These are phyloP conservation scores for Nylanderia fulva DNA, from an alignment of 1,140 invertebrate species.

Conservation along the genomic window DNA sequence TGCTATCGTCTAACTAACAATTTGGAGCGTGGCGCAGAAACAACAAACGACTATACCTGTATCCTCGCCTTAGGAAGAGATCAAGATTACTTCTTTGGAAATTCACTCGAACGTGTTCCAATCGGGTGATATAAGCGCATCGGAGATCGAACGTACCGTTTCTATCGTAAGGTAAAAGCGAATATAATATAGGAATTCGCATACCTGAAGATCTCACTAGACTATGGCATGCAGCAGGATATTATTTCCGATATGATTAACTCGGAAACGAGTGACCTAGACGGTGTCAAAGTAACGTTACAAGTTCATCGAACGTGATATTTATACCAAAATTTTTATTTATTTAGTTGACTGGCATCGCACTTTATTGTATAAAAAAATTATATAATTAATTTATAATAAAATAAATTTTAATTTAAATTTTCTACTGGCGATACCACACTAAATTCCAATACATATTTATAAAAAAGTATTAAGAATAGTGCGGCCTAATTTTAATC, in stretches of 20 bases:
- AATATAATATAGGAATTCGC: background rate
- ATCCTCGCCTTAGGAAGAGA: constrained; percentile 36
- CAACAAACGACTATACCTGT: constrained; percentile 33
- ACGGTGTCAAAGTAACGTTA: background rate
- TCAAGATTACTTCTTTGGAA: constrained; percentile 52
- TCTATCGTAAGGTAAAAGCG: constrained; percentile 10
- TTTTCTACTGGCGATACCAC: too few species aligned
- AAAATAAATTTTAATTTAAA: too few species aligned
- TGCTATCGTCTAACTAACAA: constrained; percentile 56
- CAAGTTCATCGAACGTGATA: background rate
- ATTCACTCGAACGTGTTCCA: constrained; percentile 65
- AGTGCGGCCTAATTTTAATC: background rate
- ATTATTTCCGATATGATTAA: background rate
- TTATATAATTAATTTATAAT: too few species aligned
- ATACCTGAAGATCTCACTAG: background rate
- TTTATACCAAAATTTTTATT: too few species aligned
- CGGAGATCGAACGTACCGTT: constrained; percentile 10
- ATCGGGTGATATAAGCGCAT: constrained; percentile 48
- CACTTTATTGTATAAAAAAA: too few species aligned
- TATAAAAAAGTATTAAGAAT: background rate
- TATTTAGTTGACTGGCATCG: too few species aligned
- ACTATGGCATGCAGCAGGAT: background rate
- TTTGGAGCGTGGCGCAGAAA: constrained; percentile 39
- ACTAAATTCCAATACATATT: too few species aligned
- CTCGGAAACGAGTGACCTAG: background rate